phyloP scores from a whole-genome alignment of 2,113 vertebrate genomes.

The Gallinago media region DNA sequence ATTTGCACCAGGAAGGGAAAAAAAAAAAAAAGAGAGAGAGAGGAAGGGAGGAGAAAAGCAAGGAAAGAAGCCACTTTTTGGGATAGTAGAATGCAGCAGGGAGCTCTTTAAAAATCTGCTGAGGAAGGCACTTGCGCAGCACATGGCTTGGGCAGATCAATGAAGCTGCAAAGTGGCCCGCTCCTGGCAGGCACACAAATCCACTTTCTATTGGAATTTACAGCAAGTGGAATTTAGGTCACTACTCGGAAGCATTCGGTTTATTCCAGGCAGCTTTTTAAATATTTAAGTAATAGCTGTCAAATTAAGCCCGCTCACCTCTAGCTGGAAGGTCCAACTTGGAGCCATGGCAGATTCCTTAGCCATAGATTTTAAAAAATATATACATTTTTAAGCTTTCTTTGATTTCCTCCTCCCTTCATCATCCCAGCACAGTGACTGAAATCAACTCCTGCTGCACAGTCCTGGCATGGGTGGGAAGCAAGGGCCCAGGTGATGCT shows the following conservation, averaged over 20 bases:
- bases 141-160: conserved; percentile 49
- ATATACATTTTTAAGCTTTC: background rate
- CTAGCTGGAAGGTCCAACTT: background rate
- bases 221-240: conserved; percentile 72
- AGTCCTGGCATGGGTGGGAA: background rate
- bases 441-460: background rate
- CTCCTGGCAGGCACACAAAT: conserved; percentile 68
- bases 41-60: background rate
- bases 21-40: background rate
- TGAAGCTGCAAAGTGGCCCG: conserved; percentile 39
- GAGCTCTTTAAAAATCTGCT: conserved; percentile 57
- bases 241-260: conserved; percentile 64
- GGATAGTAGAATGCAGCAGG: background rate
- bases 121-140: conserved; percentile 44
- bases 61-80: background rate
- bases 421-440: background rate
- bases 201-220: conserved; percentile 72
- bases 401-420: background rate
- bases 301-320: conserved; percentile 39
- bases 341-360: background rate
- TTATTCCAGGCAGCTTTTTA: conserved; percentile 69
- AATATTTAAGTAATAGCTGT: conserved; percentile 67
- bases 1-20: background rate
- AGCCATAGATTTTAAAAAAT: background rate
- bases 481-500: background rate